A percentile compares a stretch with the other conserved stretches of the same genome.
Evolutionary conservation across 2,888 invertebrate genomes (phyloP).

Genomic region (Plutella xylostella): DNA sequence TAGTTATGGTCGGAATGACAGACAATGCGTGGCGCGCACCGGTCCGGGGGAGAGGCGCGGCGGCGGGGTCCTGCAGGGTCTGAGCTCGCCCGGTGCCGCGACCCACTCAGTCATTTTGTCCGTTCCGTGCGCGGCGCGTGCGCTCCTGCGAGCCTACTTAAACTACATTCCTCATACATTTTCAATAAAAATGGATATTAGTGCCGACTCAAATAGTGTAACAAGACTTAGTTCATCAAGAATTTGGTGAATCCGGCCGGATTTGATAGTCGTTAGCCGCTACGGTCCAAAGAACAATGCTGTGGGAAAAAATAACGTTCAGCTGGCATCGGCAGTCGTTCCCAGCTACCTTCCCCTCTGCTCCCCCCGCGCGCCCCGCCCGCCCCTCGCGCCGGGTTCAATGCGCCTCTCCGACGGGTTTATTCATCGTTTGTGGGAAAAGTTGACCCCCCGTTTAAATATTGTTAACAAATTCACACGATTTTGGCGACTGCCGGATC

Average conservation of each 20-base stretch:
- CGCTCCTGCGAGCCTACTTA: slow-evolving; percentile 35
- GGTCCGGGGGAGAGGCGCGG: slow-evolving; percentile 34
- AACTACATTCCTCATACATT: slow-evolving; percentile 38
- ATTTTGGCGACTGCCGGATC: slow-evolving; percentile 47
- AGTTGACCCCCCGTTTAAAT: slow-evolving; percentile 65
- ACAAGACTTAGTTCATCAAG: not conserved
- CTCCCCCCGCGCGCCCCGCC: slow-evolving; percentile 59
- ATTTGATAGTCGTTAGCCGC: slow-evolving; percentile 32
- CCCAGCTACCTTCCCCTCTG: slow-evolving; percentile 64
- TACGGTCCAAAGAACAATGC: slow-evolving; percentile 69
- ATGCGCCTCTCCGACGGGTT: slow-evolving; percentile 67
- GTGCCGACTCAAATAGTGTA: slow-evolving; percentile 32
- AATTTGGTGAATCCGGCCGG: not conserved
- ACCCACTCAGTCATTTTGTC: slow-evolving; percentile 46
- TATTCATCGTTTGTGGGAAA: slow-evolving; percentile 71
- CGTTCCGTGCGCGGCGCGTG: slow-evolving; percentile 61
- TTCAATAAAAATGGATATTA: slow-evolving; percentile 48
- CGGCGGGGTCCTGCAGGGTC: slow-evolving; percentile 52
- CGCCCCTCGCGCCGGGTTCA: slow-evolving; percentile 69
- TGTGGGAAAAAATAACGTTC: slow-evolving; percentile 73
- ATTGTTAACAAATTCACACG: slow-evolving; percentile 69
- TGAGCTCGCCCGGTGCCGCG: slow-evolving; percentile 39
- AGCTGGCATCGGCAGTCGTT: slow-evolving; percentile 68
- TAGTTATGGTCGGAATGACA: no score
- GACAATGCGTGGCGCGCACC: slow-evolving; percentile 64